phyloP scores from a whole-genome alignment of 2,888 invertebrate genomes.

The Unio delphinus region DNA sequence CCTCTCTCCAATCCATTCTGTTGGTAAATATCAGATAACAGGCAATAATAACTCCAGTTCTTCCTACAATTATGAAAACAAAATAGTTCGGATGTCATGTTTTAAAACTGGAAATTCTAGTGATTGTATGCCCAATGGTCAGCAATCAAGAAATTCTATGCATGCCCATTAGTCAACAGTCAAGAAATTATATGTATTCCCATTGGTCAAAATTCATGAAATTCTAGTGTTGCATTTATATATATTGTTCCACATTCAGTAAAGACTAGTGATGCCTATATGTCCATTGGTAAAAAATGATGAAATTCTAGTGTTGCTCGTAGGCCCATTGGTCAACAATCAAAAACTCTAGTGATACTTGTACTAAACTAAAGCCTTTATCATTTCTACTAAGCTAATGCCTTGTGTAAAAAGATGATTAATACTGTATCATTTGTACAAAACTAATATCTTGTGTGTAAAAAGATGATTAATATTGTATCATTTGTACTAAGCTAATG shows the following conservation, averaged over 20 bases:
- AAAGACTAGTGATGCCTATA: not conserved
- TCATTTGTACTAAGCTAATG: too few species aligned
- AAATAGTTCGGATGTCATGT: too few species aligned
- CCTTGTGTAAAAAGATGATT: too few species aligned
- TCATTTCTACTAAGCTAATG: too few species aligned
- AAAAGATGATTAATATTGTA: too few species aligned
- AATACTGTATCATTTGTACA: too few species aligned
- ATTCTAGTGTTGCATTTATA: too few species aligned
- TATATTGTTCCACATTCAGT: not conserved
- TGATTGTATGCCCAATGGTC: not conserved
- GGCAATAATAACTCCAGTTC: constrained; percentile 90
- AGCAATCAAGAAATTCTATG: not conserved
- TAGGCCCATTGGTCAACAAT: too few species aligned
- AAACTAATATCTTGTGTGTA: too few species aligned
- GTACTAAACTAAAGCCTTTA: too few species aligned
- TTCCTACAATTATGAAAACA: constrained; percentile 73
- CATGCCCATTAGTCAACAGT: too few species aligned
- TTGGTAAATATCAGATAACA: constrained; percentile 88
- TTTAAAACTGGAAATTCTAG: not conserved
- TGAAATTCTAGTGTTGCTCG: not conserved
- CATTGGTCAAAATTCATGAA: not conserved
- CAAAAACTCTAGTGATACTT: not conserved
- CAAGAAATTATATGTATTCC: not conserved
- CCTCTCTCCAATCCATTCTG: constrained; percentile 83
- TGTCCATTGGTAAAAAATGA: not conserved